A percentile compares a stretch with the other conserved stretches of the same genome.
Evolutionary conservation across 2,888 invertebrate species (phyloP).

Genomic region (Gryllus longicercus): DNA sequence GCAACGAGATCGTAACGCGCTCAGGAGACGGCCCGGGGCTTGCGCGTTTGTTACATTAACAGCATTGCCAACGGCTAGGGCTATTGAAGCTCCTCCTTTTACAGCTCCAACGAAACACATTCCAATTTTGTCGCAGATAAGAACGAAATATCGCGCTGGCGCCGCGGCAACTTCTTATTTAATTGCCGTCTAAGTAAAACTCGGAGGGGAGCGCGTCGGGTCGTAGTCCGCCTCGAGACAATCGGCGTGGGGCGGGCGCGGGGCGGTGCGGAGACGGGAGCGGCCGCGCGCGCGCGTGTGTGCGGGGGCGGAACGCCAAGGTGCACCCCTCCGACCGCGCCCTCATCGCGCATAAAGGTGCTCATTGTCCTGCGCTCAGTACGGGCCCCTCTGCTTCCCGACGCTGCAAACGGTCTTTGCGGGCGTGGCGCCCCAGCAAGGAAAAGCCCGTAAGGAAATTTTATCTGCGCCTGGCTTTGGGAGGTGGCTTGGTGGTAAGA

Average conservation of each 20-base stretch:
- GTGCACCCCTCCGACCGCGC: not conserved
- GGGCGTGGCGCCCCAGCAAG: not conserved
- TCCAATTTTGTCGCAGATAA: slow-evolving; percentile 17
- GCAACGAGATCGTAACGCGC: slow-evolving; percentile 10
- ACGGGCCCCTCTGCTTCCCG: not conserved
- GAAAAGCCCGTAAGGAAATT: too few species aligned
- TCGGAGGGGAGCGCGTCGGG: not conserved
- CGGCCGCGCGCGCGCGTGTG: not conserved
- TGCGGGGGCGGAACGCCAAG: too few species aligned
- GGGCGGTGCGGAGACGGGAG: not conserved
- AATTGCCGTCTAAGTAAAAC: slow-evolving; percentile 10
- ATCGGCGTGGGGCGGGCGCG: not conserved
- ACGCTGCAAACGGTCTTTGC: not conserved
- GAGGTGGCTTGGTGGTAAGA: too few species aligned
- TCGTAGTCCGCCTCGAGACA: not conserved
- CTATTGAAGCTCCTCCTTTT: slow-evolving; percentile 17
- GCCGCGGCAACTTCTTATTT: not conserved
- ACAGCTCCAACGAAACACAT: slow-evolving; percentile 17
- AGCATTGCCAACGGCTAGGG: not conserved
- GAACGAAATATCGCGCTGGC: not conserved
- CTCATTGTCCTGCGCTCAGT: not conserved
- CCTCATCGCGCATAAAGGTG: not conserved
- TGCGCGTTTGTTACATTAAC: slow-evolving; percentile 3
- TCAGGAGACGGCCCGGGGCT: not conserved
- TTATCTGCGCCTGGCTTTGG: too few species aligned